Percentiles rank a stretch among this genome's conserved stretches.
phyloP scores from a whole-genome alignment of 1,140 invertebrate species.

The Anagrus nilaparvatae region DNA sequence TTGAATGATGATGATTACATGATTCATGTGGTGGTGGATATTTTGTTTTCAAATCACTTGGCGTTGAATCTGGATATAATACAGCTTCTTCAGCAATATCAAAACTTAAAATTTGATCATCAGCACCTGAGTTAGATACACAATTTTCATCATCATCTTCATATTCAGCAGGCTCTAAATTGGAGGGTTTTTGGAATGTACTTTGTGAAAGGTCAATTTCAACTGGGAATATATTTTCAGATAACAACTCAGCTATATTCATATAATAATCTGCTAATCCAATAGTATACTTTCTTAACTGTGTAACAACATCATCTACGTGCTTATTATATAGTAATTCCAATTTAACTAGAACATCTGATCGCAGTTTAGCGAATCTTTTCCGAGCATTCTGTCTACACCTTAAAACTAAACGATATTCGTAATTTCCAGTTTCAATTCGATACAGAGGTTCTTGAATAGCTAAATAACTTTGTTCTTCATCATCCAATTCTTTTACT shows the following conservation, averaged over 20 bases:
- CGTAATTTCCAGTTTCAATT: constrained; percentile 98
- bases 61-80: not conserved
- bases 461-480: constrained; percentile 87
- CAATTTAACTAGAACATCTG: constrained; percentile 93
- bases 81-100: constrained; percentile 18
- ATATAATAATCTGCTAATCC: constrained; percentile 70
- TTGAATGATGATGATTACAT: too few species aligned
- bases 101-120: constrained; percentile 24
- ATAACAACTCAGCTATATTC: constrained; percentile 55
- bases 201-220: constrained; percentile 89
- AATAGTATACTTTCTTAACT: constrained; percentile 68
- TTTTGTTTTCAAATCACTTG: too few species aligned
- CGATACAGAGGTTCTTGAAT: constrained; percentile 95
- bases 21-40: not conserved
- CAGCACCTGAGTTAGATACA: constrained; percentile 15
- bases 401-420: constrained; percentile 87
- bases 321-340: constrained; percentile 97
- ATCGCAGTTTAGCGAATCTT: constrained; percentile 84
- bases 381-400: constrained; percentile 89
- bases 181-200: constrained; percentile 74
- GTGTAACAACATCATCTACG: constrained; percentile 84
- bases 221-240: constrained; percentile 79
- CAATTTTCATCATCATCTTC: constrained; percentile 36
- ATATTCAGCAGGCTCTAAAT: constrained; percentile 36
- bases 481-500: constrained; percentile 97